Conservation (phyloP, 1,140 invertebrate genomes). For the Monomorium pharaonis region DNA sequence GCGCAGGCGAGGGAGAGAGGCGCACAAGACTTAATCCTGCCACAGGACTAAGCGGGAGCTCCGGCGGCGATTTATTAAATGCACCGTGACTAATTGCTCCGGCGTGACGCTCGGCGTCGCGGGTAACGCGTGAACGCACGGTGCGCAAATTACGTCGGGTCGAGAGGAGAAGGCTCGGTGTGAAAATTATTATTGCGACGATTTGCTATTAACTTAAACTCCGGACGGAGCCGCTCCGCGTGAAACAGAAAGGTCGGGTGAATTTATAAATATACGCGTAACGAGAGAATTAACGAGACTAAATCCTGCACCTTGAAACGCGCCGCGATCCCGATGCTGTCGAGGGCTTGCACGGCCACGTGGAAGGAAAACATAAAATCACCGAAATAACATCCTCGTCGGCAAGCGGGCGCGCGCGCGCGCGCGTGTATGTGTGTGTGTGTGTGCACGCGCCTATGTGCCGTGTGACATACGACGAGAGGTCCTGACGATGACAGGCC, state of each 20-base stretch:
- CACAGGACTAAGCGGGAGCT: slow-evolving; percentile 47
- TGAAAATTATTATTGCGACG: slow-evolving; percentile 10
- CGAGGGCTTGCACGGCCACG: slow-evolving; percentile 63
- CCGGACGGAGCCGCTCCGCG: background rate
- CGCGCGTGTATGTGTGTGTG: slow-evolving; percentile 31
- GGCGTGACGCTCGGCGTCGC: slow-evolving; percentile 1
- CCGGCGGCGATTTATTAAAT: slow-evolving; percentile 75
- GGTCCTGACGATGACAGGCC: slow-evolving; percentile 82
- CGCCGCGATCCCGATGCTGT: slow-evolving; percentile 76
- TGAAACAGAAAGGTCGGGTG: background rate
- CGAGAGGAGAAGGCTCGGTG: background rate
- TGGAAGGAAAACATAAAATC: background rate
- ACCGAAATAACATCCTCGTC: slow-evolving; percentile 67
- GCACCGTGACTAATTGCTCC: slow-evolving; percentile 73
- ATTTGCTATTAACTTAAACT: slow-evolving; percentile 17
- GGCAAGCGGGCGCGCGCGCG: slow-evolving; percentile 54
- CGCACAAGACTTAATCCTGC: slow-evolving; percentile 57
- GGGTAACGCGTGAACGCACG: slow-evolving; percentile 7
- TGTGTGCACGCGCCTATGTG: slow-evolving; percentile 55
- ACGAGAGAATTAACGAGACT: background rate
- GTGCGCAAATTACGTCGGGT: background rate
- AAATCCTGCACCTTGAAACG: background rate
- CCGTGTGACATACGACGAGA: slow-evolving; percentile 83
- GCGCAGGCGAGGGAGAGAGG: background rate
- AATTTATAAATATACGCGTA: background rate